These are phyloP conservation scores for Eudemis profundana DNA, from an alignment of 2,888 invertebrate genomes.

Conservation along the genomic window DNA sequence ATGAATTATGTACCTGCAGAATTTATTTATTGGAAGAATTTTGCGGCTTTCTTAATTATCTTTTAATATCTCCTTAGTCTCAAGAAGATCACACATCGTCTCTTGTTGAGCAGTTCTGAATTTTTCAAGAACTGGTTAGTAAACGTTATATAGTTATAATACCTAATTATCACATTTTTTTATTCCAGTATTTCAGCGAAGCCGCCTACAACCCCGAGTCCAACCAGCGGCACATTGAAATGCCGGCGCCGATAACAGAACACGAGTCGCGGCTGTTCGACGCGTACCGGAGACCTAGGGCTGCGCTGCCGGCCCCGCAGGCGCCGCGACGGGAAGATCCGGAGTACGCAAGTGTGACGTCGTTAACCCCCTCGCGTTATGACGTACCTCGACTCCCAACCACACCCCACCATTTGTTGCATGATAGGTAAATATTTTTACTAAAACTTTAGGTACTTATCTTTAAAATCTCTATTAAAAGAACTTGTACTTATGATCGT, in stretches of 20 bases:
- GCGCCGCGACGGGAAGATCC: conserved; percentile 74
- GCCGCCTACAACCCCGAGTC: conserved; percentile 96
- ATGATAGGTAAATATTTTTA: conserved; percentile 69
- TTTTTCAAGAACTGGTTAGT: too few relatives aligned
- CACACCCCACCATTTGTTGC: conserved; percentile 73
- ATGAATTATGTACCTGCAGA: too few relatives aligned
- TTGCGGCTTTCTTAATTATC: too few relatives aligned
- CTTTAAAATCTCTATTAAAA: not conserved
- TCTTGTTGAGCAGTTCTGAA: too few relatives aligned
- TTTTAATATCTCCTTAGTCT: too few relatives aligned
- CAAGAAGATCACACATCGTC: too few relatives aligned
- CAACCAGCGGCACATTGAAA: conserved; percentile 87
- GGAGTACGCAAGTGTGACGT: conserved; percentile 79
- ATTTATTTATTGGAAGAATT: too few relatives aligned
- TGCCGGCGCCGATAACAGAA: conserved; percentile 79
- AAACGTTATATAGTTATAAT: too few relatives aligned
- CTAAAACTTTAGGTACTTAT: not conserved
- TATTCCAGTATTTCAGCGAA: conserved; percentile 92
- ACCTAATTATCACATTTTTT: too few relatives aligned
- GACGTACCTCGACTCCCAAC: conserved; percentile 65
- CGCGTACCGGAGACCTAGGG: conserved; percentile 76
- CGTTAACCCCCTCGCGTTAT: conserved; percentile 71
- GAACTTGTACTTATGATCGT: conserved; percentile 25
- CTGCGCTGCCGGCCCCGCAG: conserved; percentile 72
- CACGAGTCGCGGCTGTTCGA: conserved; percentile 83